Conservation (phyloP, 1,140 invertebrate genomes). For the Caenorhabditis remanei region DNA sequence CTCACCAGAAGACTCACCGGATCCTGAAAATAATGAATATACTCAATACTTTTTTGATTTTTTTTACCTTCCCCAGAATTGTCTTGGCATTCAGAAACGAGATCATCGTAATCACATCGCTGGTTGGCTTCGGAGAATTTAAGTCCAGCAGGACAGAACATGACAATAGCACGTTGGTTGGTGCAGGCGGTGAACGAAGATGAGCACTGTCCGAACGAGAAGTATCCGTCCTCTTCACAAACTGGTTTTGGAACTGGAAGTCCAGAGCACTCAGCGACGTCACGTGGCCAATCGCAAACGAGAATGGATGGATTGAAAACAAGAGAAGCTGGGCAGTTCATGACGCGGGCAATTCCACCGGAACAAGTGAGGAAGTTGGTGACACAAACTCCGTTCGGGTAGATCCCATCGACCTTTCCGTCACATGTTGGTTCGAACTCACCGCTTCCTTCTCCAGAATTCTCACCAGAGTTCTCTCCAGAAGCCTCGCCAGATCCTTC, state of each 20-base stretch:
- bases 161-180: slow-evolving; percentile 40
- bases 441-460: neutral
- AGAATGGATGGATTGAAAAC: slow-evolving; percentile 34
- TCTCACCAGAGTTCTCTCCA: slow-evolving; percentile 7
- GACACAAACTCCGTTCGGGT: slow-evolving; percentile 23
- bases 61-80: slow-evolving; percentile 6
- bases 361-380: slow-evolving; percentile 48
- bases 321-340: slow-evolving; percentile 36
- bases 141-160: slow-evolving; percentile 44
- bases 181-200: slow-evolving; percentile 45
- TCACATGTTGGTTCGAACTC: slow-evolving; percentile 26
- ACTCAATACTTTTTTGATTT: neutral
- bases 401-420: slow-evolving; percentile 30
- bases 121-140: slow-evolving; percentile 20
- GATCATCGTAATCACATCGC: slow-evolving; percentile 13
- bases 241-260: slow-evolving; percentile 20
- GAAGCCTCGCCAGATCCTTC: slow-evolving; percentile 1
- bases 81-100: slow-evolving; percentile 1
- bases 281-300: slow-evolving; percentile 36
- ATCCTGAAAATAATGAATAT: neutral
- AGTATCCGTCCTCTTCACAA: slow-evolving; percentile 48
- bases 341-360: slow-evolving; percentile 28
- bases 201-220: slow-evolving; percentile 37
- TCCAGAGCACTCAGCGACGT: slow-evolving; percentile 24
- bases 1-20: slow-evolving; percentile 12